phyloP scores from a whole-genome alignment of 2,888 invertebrate genomes.

The Auanema sp. region DNA sequence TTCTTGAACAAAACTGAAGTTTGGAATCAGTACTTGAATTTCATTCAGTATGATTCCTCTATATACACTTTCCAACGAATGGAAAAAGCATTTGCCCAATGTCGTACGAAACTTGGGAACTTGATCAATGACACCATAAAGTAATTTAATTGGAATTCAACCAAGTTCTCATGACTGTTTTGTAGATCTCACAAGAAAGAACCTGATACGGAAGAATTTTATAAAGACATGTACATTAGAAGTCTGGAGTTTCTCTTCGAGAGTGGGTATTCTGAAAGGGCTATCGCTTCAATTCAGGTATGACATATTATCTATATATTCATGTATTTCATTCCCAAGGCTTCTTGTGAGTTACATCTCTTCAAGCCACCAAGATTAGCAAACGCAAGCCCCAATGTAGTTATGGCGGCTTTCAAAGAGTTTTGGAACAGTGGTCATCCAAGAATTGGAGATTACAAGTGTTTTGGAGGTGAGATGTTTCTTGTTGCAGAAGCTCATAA shows the following conservation, averaged over 20 bases:
- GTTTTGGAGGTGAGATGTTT: too few species aligned
- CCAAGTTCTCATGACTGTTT: neutral
- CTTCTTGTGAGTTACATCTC: neutral
- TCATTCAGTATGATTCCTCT: constrained; percentile 9
- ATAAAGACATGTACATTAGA: constrained; percentile 11
- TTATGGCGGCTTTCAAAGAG: neutral
- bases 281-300: constrained; percentile 21
- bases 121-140: neutral
- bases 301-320: too few species aligned
- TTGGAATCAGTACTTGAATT: constrained; percentile 9
- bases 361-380: neutral
- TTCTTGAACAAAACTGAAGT: neutral
- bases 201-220: constrained; percentile 11
- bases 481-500: too few species aligned
- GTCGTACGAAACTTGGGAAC: neutral
- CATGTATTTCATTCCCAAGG: neutral
- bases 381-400: neutral
- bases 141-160: constrained; percentile 5
- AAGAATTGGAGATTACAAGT: constrained; percentile 12
- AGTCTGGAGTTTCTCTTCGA: constrained; percentile 7
- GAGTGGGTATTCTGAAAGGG: constrained; percentile 6
- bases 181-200: constrained; percentile 11
- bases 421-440: constrained; percentile 3
- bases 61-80: constrained; percentile 2
- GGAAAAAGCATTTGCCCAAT: constrained; percentile 3